Conservation (phyloP, 2,113 vertebrate genomes). For the Spermophilus dauricus region DNA sequence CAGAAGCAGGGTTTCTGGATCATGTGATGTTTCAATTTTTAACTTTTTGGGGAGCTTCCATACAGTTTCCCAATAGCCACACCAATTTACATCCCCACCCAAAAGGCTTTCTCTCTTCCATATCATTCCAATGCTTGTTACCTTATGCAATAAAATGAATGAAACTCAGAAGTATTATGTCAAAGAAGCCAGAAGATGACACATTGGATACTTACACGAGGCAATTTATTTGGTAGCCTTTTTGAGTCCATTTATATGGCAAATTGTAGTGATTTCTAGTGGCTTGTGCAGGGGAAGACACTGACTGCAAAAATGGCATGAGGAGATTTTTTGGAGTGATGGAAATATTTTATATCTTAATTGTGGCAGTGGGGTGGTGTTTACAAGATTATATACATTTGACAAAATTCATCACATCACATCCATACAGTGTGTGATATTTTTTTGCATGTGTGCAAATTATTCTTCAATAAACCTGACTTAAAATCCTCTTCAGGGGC, state of each 20-base stretch:
- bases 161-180: background rate
- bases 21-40: too few species aligned
- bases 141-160: too few species aligned
- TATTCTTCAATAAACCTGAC: slow-evolving; percentile 13
- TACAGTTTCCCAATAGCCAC: too few species aligned
- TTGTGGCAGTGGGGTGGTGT: background rate
- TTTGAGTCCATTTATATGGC: background rate
- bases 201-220: background rate
- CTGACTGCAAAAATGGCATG: background rate
- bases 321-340: background rate
- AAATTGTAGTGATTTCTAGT: background rate
- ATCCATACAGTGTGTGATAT: background rate
- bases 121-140: too few species aligned
- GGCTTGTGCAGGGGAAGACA: background rate
- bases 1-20: too few species aligned
- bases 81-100: too few species aligned
- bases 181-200: background rate
- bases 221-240: background rate
- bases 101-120: too few species aligned
- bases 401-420: background rate
- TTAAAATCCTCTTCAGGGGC: too few species aligned
- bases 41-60: too few species aligned
- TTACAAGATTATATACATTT: background rate
- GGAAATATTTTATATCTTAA: background rate
- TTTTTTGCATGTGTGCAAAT: background rate